These are phyloP conservation scores for Odocoileus virginianus DNA, from an alignment of 2,113 vertebrate genomes.

Conservation along the genomic window DNA sequence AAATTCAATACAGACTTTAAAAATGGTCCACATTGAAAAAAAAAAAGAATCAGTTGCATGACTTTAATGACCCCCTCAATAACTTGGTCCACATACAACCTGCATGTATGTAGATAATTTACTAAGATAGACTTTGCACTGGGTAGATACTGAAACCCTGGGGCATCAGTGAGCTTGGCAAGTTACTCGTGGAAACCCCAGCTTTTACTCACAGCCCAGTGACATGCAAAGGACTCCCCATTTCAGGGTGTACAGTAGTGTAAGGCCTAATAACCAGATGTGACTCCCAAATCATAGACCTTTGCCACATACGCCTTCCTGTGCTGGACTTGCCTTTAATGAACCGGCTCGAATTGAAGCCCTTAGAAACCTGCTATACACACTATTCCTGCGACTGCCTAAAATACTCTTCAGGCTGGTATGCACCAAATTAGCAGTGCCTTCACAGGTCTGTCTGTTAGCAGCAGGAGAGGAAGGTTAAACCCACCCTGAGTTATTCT, in stretches of 20 bases:
- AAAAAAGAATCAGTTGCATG: not conserved
- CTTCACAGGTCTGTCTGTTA: conserved; percentile 11
- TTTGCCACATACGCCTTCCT: not conserved
- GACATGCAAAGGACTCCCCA: not conserved
- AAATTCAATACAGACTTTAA: not conserved
- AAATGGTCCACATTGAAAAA: not conserved
- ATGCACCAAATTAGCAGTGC: conserved; percentile 1
- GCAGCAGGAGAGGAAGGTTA: not conserved
- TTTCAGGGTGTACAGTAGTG: not conserved
- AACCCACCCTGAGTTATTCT: conserved; percentile 49
- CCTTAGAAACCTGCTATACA: not conserved
- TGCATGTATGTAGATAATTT: not conserved
- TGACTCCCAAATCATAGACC: not conserved
- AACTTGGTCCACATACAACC: not conserved
- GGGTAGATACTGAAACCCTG: not conserved
- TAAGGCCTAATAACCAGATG: not conserved
- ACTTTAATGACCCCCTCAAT: not conserved
- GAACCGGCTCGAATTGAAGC: conserved; percentile 41
- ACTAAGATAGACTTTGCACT: not conserved
- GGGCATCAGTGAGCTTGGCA: not conserved
- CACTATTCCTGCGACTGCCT: conserved; percentile 2
- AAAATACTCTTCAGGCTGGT: not conserved
- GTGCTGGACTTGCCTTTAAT: not conserved
- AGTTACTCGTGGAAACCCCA: not conserved
- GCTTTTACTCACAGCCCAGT: not conserved